Percentiles rank a stretch among this genome's conserved stretches.
These are phyloP conservation scores for Drosophila parthenogenetica DNA, from an alignment of 2,888 invertebrate species.

Conservation along the genomic window DNA sequence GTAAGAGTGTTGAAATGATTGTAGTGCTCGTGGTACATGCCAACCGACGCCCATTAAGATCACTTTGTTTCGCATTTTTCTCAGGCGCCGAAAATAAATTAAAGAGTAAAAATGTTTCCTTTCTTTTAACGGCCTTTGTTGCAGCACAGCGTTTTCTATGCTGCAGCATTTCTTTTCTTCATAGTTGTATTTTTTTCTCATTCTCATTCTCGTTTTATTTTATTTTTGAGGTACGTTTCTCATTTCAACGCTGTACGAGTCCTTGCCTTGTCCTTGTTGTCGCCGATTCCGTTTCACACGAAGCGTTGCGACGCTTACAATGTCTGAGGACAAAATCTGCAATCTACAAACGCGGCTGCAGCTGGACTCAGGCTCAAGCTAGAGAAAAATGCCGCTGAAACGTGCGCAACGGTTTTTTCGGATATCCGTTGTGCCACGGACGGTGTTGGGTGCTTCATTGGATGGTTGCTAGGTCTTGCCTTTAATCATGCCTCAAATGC, in stretches of 20 bases:
- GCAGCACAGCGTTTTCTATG: slow-evolving; percentile 27
- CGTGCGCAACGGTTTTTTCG: slow-evolving; percentile 65
- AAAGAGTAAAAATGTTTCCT: slow-evolving; percentile 69
- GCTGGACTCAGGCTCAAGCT: slow-evolving; percentile 35
- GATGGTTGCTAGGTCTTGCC: slow-evolving; percentile 4
- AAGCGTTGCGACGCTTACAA: slow-evolving; percentile 55
- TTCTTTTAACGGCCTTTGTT: slow-evolving; percentile 53
- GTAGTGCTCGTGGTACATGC: slow-evolving; percentile 17
- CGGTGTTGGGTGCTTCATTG: slow-evolving; percentile 1
- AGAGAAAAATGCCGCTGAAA: slow-evolving; percentile 72
- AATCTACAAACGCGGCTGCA: slow-evolving; percentile 44
- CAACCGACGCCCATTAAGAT: slow-evolving; percentile 32
- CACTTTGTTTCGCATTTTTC: slow-evolving; percentile 52
- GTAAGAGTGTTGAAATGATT: slow-evolving; percentile 24
- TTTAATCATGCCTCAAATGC: slow-evolving; percentile 49
- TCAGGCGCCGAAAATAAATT: slow-evolving; percentile 70
- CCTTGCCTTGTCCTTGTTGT: slow-evolving; percentile 43
- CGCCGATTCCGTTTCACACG: slow-evolving; percentile 52
- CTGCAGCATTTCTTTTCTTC: background rate
- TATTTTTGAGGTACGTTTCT: slow-evolving; percentile 38
- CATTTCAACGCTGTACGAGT: slow-evolving; percentile 40
- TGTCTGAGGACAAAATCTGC: slow-evolving; percentile 57
- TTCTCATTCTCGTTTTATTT: slow-evolving; percentile 3
- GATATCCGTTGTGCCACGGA: slow-evolving; percentile 61
- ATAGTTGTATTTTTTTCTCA: slow-evolving; percentile 14